Conservation (phyloP, 2,797 vertebrate species). For the Hybognathus amarus region DNA sequence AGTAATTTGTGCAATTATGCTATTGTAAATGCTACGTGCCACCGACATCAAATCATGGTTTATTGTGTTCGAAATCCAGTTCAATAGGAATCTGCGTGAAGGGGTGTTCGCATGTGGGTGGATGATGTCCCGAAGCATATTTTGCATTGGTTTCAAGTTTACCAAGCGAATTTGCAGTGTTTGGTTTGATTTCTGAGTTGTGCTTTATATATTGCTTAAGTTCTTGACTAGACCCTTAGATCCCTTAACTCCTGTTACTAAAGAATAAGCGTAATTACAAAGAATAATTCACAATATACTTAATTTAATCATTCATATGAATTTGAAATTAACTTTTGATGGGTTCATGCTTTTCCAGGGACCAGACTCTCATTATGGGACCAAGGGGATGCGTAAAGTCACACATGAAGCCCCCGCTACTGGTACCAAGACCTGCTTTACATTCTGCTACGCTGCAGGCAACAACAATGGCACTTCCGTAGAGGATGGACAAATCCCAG, state of each 20-base stretch:
- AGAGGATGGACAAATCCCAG: slow-evolving; percentile 97
- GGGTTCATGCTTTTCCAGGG: slow-evolving; percentile 75
- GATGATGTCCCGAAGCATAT: neutral
- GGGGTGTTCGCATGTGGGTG: neutral
- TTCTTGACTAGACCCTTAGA: too few species aligned
- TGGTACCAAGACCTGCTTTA: slow-evolving; percentile 94
- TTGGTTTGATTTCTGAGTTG: neutral
- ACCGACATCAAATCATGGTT: neutral
- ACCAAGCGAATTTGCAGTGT: neutral
- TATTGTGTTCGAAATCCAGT: neutral
- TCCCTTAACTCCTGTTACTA: neutral
- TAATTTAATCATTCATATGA: neutral
- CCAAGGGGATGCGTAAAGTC: slow-evolving; percentile 96
- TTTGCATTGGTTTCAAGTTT: neutral
- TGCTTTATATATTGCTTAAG: neutral
- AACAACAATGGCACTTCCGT: slow-evolving; percentile 98
- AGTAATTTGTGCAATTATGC: neutral
- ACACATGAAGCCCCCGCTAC: slow-evolving; percentile 88
- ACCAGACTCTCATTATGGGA: slow-evolving; percentile 97
- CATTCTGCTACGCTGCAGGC: slow-evolving; percentile 96
- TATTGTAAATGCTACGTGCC: neutral
- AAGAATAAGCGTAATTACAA: neutral
- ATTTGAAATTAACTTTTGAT: slow-evolving; percentile 8
- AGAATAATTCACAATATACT: too few species aligned
- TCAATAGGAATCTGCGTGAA: neutral